phyloP scores from a whole-genome alignment of 2,888 invertebrate genomes.

The Hypena proboscidalis region DNA sequence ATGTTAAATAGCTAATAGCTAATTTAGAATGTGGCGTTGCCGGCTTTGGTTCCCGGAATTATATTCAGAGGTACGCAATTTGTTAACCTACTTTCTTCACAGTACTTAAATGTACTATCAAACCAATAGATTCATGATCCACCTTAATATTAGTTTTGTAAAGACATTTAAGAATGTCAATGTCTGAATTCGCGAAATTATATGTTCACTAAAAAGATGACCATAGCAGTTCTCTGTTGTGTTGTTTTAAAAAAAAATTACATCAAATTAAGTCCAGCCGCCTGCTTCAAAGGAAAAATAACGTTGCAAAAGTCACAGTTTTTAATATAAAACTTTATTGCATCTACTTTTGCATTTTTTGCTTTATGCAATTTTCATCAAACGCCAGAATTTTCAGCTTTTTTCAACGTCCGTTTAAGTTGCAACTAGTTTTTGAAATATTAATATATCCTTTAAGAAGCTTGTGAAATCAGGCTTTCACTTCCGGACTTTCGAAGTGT shows the following conservation, averaged over 20 bases:
- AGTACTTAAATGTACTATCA: no score
- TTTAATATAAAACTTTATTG: conserved; percentile 8
- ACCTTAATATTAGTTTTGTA: no score
- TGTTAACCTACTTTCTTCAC: no score
- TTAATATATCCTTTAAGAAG: conserved; percentile 6
- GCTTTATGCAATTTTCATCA: conserved; percentile 6
- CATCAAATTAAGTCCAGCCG: background rate
- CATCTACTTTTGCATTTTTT: background rate
- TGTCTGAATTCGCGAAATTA: no score
- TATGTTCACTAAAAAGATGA: no score
- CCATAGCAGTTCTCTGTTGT: conserved; percentile 8
- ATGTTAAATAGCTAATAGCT: conserved; percentile 20
- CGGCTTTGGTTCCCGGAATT: no score
- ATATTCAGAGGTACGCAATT: no score
- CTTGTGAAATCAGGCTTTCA: background rate
- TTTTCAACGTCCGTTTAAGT: conserved; percentile 1
- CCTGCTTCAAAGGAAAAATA: background rate
- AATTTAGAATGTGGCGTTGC: conserved; percentile 6
- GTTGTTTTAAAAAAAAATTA: background rate
- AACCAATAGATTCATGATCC: no score
- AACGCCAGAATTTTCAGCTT: background rate
- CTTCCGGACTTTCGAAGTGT: background rate
- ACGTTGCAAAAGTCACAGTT: background rate
- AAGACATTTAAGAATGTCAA: no score
- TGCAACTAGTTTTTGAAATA: background rate